Evolutionary conservation across 2,113 vertebrate species (phyloP).

Genomic region (Nanorana parkeri): DNA sequence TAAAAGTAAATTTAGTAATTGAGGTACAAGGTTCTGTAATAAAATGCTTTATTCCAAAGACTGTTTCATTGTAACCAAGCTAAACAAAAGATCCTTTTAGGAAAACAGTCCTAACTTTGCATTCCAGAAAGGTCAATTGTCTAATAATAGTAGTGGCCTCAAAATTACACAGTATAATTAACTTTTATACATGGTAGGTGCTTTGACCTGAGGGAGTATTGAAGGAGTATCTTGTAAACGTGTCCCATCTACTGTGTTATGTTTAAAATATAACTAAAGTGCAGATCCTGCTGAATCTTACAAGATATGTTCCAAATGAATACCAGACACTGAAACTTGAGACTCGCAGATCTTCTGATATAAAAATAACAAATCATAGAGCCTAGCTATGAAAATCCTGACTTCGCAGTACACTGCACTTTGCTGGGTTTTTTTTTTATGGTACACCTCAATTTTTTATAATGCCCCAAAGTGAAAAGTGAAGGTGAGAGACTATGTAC

Average conservation of each 20-base stretch:
- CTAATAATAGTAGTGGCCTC: constrained; percentile 48
- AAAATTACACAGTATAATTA: constrained; percentile 36
- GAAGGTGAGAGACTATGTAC: too few species aligned
- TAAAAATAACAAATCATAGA: constrained; percentile 11
- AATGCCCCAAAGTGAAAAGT: too few species aligned
- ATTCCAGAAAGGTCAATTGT: constrained; percentile 33
- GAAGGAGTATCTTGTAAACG: constrained; percentile 14
- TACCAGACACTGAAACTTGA: constrained; percentile 25
- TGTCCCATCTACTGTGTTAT: not conserved
- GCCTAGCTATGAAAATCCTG: too few species aligned
- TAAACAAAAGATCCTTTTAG: not conserved
- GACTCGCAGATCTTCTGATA: not conserved
- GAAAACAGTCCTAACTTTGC: constrained; percentile 28
- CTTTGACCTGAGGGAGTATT: constrained; percentile 3
- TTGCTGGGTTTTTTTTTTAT: too few species aligned
- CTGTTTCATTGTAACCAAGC: too few species aligned
- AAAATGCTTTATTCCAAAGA: too few species aligned
- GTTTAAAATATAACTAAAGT: constrained; percentile 3
- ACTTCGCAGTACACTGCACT: too few species aligned
- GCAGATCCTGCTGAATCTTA: constrained; percentile 2
- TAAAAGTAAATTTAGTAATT: too few species aligned
- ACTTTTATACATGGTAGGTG: constrained; percentile 44
- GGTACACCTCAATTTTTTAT: too few species aligned
- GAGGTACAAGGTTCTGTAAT: too few species aligned
- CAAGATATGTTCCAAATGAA: constrained; percentile 1